Conservation (phyloP, 2,797 vertebrate genomes). For the Coccyzus lansbergi region DNA sequence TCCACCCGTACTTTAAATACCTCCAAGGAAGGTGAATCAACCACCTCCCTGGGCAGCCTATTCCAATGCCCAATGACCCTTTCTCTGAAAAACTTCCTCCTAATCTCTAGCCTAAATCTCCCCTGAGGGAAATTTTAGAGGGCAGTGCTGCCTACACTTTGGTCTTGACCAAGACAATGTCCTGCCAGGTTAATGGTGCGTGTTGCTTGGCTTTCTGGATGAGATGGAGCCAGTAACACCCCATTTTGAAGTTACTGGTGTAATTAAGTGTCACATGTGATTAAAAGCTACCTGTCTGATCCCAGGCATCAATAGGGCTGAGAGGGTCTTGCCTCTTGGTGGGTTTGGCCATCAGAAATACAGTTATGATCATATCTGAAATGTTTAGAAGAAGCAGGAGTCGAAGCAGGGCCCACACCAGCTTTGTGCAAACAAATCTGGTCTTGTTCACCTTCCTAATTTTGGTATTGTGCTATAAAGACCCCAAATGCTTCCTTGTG, state of each 20-base stretch:
- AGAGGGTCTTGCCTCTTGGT: neutral
- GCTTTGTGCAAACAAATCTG: neutral
- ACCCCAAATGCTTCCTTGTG: neutral
- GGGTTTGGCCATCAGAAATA: neutral
- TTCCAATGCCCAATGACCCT: too few species aligned
- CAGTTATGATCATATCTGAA: neutral
- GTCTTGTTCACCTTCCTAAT: neutral
- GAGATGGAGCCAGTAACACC: neutral
- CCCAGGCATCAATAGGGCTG: neutral
- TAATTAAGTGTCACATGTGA: neutral
- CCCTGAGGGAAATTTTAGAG: too few species aligned
- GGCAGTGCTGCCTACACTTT: neutral
- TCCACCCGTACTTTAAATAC: too few species aligned
- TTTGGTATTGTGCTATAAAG: neutral
- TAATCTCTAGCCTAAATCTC: too few species aligned
- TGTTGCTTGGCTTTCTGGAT: neutral
- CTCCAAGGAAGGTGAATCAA: too few species aligned
- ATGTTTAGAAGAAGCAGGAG: neutral
- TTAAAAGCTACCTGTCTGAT: neutral
- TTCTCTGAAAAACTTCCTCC: too few species aligned
- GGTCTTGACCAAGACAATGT: neutral
- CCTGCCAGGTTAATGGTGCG: neutral
- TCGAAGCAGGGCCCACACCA: neutral
- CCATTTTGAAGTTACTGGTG: neutral
- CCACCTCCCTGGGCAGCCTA: too few species aligned